These are phyloP conservation scores for Psilanteris sp. DNA, from an alignment of 1,140 invertebrate species.

Conservation along the genomic window DNA sequence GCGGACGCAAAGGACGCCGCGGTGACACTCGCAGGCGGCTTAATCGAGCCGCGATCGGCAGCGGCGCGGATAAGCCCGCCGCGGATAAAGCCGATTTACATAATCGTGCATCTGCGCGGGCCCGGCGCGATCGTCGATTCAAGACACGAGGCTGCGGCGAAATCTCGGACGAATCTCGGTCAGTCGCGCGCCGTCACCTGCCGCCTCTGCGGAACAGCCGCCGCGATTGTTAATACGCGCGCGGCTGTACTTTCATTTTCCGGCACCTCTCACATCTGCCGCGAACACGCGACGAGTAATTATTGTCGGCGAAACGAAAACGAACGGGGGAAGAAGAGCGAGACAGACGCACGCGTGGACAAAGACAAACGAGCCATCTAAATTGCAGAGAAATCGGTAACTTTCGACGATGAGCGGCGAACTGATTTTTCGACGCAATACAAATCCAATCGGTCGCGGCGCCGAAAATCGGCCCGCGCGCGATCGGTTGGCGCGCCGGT, in stretches of 20 bases:
- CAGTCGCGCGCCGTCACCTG: conserved; percentile 58
- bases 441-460: too few species aligned
- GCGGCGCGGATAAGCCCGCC: conserved; percentile 29
- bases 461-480: too few species aligned
- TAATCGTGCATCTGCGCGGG: conserved; percentile 48
- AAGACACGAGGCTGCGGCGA: conserved; percentile 31
- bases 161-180: conserved; percentile 61
- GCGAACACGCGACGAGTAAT: conserved; percentile 56
- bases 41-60: conserved; percentile 31
- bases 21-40: too few species aligned
- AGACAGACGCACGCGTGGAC: too few species aligned
- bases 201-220: conserved; percentile 46
- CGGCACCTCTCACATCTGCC: conserved; percentile 58
- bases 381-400: conserved; percentile 42
- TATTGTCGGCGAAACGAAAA: too few species aligned
- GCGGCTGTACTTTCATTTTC: conserved; percentile 56
- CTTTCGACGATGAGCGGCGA: conserved; percentile 33
- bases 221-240: conserved; percentile 47
- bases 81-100: conserved; percentile 35
- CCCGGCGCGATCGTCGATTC: conserved; percentile 11
- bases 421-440: neutral
- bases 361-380: conserved; percentile 14
- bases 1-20: too few species aligned
- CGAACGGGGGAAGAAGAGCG: too few species aligned
- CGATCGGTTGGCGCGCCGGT: too few species aligned